A percentile compares a stretch with the other conserved stretches of the same genome.
Evolutionary conservation across 2,113 vertebrate genomes (phyloP).

Genomic region (Lontra canadensis): DNA sequence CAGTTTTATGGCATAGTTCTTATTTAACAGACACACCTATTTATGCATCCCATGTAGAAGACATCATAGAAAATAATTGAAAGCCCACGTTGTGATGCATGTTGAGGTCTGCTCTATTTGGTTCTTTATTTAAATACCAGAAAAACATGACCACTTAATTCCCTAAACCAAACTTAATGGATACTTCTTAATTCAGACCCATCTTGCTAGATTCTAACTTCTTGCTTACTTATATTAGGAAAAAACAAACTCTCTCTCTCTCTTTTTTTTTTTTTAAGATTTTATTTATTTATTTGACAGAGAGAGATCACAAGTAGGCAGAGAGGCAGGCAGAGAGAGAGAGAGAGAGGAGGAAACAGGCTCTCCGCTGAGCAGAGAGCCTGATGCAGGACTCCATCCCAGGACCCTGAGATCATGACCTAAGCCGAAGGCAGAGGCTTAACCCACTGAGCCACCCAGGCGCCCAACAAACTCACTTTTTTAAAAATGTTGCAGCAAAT

Average conservation of each 20-base stretch:
- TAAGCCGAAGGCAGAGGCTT: no score
- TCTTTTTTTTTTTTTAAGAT: no score
- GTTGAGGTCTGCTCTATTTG: neutral
- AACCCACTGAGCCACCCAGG: no score
- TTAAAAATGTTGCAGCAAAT: neutral
- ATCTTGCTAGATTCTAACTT: neutral
- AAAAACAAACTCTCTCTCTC: constrained; percentile 33
- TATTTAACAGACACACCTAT: constrained; percentile 32
- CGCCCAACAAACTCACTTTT: neutral
- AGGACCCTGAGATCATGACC: no score
- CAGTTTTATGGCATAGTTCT: constrained; percentile 29
- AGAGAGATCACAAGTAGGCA: no score
- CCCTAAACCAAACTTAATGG: neutral
- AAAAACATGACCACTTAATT: constrained; percentile 34
- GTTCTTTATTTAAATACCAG: constrained; percentile 27
- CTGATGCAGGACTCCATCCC: no score
- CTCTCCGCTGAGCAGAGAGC: no score
- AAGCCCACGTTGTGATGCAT: neutral
- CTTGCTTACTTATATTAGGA: neutral
- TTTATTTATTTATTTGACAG: no score
- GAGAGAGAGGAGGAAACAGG: no score
- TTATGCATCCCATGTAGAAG: neutral
- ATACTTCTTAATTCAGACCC: constrained; percentile 7
- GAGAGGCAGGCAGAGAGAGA: no score
- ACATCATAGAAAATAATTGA: constrained; percentile 44